Conservation (phyloP, 2,113 vertebrate species). For the Ictalurus furcatus region DNA sequence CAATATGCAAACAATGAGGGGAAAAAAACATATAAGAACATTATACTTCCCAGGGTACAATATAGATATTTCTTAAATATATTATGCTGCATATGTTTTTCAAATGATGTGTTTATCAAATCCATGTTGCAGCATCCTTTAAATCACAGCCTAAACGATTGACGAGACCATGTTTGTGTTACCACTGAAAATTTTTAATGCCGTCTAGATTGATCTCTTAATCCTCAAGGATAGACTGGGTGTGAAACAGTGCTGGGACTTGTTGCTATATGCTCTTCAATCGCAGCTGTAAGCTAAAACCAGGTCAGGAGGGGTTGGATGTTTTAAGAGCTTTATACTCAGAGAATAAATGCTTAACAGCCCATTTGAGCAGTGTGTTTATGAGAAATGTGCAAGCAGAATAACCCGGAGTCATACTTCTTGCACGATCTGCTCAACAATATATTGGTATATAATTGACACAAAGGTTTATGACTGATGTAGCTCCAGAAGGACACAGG, state of each 20-base stretch:
- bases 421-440: background rate
- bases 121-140: background rate
- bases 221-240: background rate
- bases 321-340: background rate
- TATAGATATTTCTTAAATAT: background rate
- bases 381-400: background rate
- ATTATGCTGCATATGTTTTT: background rate
- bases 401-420: background rate
- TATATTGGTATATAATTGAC: background rate
- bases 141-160: background rate
- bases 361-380: background rate
- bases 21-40: background rate
- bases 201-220: background rate
- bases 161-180: background rate
- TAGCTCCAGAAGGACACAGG: background rate
- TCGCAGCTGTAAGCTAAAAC: slow-evolving; percentile 4
- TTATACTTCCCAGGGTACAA: background rate
- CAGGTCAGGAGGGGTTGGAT: slow-evolving; percentile 1
- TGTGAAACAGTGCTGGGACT: background rate
- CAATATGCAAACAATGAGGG: background rate
- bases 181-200: background rate
- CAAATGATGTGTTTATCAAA: background rate
- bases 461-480: background rate
- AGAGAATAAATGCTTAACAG: slow-evolving; percentile 12
- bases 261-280: background rate